Conservation (phyloP, 2,888 invertebrate species). For the Coelinius sp. region DNA sequence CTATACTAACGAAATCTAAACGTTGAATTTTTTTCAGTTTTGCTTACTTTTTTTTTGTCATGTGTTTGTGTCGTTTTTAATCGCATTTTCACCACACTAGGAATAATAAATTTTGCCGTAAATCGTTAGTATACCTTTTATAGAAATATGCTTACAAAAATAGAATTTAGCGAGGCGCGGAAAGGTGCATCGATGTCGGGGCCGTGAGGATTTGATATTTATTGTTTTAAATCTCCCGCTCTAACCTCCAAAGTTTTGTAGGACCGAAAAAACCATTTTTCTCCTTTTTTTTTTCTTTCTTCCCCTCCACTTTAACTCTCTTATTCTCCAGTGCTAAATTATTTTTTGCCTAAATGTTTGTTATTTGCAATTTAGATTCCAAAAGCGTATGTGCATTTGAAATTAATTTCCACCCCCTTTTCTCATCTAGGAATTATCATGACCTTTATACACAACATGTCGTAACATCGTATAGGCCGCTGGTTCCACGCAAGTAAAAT, state of each 20-base stretch:
- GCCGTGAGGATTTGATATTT: slow-evolving; percentile 49
- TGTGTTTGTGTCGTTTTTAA: neutral
- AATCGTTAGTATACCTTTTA: slow-evolving; percentile 71
- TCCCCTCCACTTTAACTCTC: slow-evolving; percentile 39
- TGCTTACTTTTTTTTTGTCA: slow-evolving; percentile 9
- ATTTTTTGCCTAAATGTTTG: slow-evolving; percentile 27
- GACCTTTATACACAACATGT: slow-evolving; percentile 51
- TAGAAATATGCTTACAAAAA: slow-evolving; percentile 72
- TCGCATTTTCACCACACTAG: slow-evolving; percentile 69
- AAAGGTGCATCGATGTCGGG: slow-evolving; percentile 63
- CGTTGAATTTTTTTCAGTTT: slow-evolving; percentile 64
- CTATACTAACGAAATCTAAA: slow-evolving; percentile 72
- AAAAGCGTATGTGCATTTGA: slow-evolving; percentile 1
- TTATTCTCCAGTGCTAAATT: slow-evolving; percentile 39
- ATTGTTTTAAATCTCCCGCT: slow-evolving; percentile 42
- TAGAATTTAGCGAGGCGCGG: slow-evolving; percentile 70
- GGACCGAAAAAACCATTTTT: slow-evolving; percentile 49
- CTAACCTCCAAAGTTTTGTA: slow-evolving; percentile 15
- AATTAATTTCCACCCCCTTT: slow-evolving; percentile 39
- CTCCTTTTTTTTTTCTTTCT: no score
- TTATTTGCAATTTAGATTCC: slow-evolving; percentile 29
- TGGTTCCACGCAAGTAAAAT: slow-evolving; percentile 64
- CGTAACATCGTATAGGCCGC: slow-evolving; percentile 61
- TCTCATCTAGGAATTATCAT: slow-evolving; percentile 32
- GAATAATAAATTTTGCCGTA: slow-evolving; percentile 71